Evolutionary conservation across 2,797 vertebrate genomes (phyloP).

Genomic region (Molothrus aeneus): DNA sequence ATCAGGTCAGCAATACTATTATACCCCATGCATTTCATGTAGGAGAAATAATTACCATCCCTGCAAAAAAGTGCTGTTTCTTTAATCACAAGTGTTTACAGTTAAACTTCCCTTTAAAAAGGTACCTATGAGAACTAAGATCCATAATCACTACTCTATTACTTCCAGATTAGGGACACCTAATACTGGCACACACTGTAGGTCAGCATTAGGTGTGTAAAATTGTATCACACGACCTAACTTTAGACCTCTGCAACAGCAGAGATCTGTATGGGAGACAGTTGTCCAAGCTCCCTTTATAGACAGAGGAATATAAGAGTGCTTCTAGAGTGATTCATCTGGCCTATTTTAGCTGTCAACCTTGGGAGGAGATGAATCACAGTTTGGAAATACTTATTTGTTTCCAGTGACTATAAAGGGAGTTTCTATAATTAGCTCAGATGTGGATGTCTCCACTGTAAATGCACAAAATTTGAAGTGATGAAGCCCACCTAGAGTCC

Average conservation of each 20-base stretch:
- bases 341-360: not conserved
- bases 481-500: not conserved
- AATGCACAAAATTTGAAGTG: not conserved
- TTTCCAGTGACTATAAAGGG: not conserved
- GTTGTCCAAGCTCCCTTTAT: not conserved
- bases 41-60: not conserved
- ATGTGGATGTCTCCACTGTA: not conserved
- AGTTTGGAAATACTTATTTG: not conserved
- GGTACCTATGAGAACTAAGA: not conserved
- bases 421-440: constrained; percentile 9
- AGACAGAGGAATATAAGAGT: not conserved
- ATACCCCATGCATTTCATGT: not conserved
- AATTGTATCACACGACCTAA: not conserved
- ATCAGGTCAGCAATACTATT: not conserved
- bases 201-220: not conserved
- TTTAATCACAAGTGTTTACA: not conserved
- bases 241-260: not conserved
- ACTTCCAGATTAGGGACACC: not conserved
- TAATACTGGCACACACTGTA: not conserved
- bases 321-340: constrained; percentile 3
- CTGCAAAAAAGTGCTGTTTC: not conserved
- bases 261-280: not conserved
- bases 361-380: constrained; percentile 38
- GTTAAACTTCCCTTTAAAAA: not conserved
- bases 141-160: not conserved